Evolutionary conservation across 2,888 invertebrate species (phyloP).

Genomic region (Ennomos quercinarius): DNA sequence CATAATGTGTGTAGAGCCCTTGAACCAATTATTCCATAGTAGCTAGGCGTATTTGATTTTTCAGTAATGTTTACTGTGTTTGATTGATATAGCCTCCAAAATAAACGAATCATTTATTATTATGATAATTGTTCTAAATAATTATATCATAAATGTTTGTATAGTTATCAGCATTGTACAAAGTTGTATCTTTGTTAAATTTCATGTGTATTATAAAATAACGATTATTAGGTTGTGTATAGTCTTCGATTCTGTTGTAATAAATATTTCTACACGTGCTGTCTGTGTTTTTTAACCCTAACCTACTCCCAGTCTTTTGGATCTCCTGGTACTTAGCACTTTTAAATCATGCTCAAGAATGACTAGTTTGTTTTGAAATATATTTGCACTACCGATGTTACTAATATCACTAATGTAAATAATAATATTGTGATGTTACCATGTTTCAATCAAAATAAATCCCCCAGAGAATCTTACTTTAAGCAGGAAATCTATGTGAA

Average conservation of each 20-base stretch:
- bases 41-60: not conserved
- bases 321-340: not conserved
- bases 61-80: not conserved
- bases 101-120: not conserved
- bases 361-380: no score
- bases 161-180: constrained; percentile 44
- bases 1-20: no score
- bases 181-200: constrained; percentile 52
- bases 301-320: constrained; percentile 26
- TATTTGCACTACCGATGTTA: no score
- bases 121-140: constrained; percentile 6
- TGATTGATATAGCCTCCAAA: constrained; percentile 2
- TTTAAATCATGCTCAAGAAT: no score
- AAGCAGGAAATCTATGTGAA: no score
- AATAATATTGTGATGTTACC: no score
- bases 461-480: no score
- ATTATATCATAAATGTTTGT: constrained; percentile 29
- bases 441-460: no score
- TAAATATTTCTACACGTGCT: constrained; percentile 66
- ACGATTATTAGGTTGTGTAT: constrained; percentile 55
- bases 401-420: no score
- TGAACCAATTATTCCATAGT: no score
- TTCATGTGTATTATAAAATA: constrained; percentile 49
- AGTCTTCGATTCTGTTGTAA: constrained; percentile 70
- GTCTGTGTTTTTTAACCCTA: constrained; percentile 35